Evolutionary conservation across 2,113 vertebrate species (phyloP).

Genomic region (Leptocoma aspasia): DNA sequence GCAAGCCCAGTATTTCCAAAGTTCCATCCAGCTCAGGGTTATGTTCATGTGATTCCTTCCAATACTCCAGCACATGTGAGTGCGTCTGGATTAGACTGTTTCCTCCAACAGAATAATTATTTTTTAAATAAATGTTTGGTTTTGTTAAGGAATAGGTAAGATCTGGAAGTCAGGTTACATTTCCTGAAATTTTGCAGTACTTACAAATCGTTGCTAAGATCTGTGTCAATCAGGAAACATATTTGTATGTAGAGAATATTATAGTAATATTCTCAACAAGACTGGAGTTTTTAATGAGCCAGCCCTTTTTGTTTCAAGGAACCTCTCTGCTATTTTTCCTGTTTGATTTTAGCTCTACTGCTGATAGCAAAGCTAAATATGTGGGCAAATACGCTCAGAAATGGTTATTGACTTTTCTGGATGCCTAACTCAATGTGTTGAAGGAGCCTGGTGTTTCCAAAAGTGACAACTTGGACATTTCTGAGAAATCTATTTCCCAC

Average conservation of each 20-base stretch:
- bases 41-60: background rate
- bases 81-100: background rate
- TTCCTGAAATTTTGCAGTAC: background rate
- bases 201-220: background rate
- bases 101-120: background rate
- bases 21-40: background rate
- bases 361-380: background rate
- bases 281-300: background rate
- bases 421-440: background rate
- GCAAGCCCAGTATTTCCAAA: background rate
- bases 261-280: background rate
- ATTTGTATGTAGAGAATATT: background rate
- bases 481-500: background rate
- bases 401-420: background rate
- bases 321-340: background rate
- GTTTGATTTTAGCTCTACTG: background rate
- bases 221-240: background rate
- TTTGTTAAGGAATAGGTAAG: background rate
- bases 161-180: background rate
- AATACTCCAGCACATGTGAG: fast-evolving
- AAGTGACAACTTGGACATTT: background rate
- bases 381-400: background rate
- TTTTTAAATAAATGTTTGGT: background rate
- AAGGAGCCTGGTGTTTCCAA: background rate
- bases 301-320: background rate